Conservation (phyloP, 2,113 vertebrate species). For the Zootoca vivipara region DNA sequence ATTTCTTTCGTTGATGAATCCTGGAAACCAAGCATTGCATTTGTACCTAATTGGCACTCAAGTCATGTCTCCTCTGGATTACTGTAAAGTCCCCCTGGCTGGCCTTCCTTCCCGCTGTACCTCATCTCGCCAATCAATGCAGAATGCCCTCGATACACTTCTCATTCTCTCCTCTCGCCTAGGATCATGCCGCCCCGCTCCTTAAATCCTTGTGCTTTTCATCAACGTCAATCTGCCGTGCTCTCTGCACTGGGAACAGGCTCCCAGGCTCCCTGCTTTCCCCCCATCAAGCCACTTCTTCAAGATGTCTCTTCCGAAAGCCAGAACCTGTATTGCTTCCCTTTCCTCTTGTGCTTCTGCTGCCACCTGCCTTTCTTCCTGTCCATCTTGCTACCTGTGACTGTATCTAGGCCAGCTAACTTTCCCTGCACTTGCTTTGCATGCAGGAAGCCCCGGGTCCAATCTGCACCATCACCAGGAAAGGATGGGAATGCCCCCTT, state of each 20-base stretch:
- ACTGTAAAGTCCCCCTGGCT: not conserved
- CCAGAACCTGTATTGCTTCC: not conserved
- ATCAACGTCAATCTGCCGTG: not conserved
- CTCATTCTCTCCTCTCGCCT: not conserved
- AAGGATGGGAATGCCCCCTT: not conserved
- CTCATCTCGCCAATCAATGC: not conserved
- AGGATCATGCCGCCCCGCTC: not conserved
- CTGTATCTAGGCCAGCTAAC: not conserved
- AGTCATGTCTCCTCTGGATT: not conserved
- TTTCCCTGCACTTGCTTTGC: not conserved
- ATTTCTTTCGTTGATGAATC: not conserved
- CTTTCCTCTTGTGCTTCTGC: not conserved
- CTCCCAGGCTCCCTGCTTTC: not conserved
- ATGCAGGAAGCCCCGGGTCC: not conserved
- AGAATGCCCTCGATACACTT: not conserved
- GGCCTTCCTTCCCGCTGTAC: not conserved
- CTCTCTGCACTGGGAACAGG: not conserved
- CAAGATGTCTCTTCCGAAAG: not conserved
- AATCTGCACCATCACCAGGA: not conserved
- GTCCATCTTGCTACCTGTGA: not conserved
- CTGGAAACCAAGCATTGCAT: not conserved
- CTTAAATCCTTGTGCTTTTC: conserved; percentile 3
- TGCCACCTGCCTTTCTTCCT: not conserved
- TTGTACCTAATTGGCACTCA: not conserved
- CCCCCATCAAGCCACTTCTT: not conserved